These are phyloP conservation scores for Drosophila paranaensis DNA, from an alignment of 2,888 invertebrate species.

Conservation along the genomic window DNA sequence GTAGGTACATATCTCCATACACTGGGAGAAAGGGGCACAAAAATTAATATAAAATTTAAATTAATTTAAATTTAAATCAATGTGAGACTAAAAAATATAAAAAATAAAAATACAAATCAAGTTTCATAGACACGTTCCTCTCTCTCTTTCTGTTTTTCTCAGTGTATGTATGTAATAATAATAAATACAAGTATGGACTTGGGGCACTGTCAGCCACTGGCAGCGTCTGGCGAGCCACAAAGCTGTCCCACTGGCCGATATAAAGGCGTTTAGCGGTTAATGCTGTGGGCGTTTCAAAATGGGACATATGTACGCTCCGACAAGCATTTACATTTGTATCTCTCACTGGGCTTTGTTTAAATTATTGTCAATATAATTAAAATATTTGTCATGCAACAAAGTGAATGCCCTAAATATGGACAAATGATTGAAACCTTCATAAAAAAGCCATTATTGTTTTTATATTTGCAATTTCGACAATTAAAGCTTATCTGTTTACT, in stretches of 20 bases:
- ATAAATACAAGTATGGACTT: conserved; percentile 38
- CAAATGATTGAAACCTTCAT: not conserved
- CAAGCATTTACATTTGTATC: conserved; percentile 44
- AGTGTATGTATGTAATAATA: conserved; percentile 31
- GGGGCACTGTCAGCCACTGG: conserved; percentile 19
- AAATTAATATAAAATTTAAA: not conserved
- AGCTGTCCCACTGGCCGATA: conserved; percentile 58
- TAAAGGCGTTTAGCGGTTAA: conserved; percentile 52
- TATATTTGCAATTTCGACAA: not conserved
- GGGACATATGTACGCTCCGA: conserved; percentile 31
- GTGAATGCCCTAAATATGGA: conserved; percentile 41
- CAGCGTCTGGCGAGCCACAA: conserved; percentile 10
- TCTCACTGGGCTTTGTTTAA: conserved; percentile 30
- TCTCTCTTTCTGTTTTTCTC: not conserved
- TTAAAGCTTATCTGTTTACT: not conserved
- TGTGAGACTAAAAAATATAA: too few relatives aligned
- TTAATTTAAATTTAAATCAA: too few relatives aligned
- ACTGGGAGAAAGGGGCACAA: not conserved
- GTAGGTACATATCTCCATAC: conserved; percentile 19
- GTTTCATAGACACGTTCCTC: not conserved
- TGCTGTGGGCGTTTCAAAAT: conserved; percentile 67
- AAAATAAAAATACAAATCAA: too few relatives aligned
- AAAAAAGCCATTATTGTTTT: not conserved
- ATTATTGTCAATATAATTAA: conserved; percentile 44
- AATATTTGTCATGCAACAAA: conserved; percentile 51